Base-by-base conservation (phyloP, 2,113 vertebrate genomes). In the Telmatochromis sp. region DNA sequence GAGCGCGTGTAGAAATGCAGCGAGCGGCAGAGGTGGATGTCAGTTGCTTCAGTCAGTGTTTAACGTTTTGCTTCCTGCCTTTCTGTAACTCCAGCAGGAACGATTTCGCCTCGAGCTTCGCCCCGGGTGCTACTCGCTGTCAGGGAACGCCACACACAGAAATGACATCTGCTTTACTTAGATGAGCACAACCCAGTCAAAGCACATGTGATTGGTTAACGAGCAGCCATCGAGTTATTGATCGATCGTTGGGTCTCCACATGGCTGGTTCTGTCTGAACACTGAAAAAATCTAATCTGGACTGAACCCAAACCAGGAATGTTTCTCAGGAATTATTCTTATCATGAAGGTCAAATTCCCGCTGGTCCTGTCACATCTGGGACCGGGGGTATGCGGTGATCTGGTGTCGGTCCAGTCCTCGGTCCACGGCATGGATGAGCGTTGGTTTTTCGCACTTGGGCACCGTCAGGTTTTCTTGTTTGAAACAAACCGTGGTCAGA, bases 11-110 rank as follows among this genome's bases (percentile, higher is more conserved):
- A 79, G 42, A 79, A 42, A 86, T 37, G 51, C 84, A 85, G 71
- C 15, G 31, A 84, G 68, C 54, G 21, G 51, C 54, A 82, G 89
- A 85, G 57, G 80, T 31, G 51, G 82, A 80, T 51, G 78, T 84
- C 71, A 80, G 86, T 87, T 79, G 89, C 91, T 93, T 91, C 91
- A 92, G 91, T 91, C 92, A 92, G 87, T 88, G 88, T 93, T 93
- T 89, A 93, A 89, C 82, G 55, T 88, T 91, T 87, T 26, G 84
- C 90, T 89, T 91, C 90, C 88, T 94, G 91, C 86, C 90, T 90
- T 87, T 88, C 90, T 93, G 91, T 84, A 86, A 87, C 90, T 93
- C 87, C 80, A 88, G 83, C 90, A 88, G 88, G 85, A 93, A 89
- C 63, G 89, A 94, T 92, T 91, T 85, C 26, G 92, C 94, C 92